phyloP scores from a whole-genome alignment of 35 echinoderm and acorn worm genomes.

The Ophiothrix spiculata region DNA sequence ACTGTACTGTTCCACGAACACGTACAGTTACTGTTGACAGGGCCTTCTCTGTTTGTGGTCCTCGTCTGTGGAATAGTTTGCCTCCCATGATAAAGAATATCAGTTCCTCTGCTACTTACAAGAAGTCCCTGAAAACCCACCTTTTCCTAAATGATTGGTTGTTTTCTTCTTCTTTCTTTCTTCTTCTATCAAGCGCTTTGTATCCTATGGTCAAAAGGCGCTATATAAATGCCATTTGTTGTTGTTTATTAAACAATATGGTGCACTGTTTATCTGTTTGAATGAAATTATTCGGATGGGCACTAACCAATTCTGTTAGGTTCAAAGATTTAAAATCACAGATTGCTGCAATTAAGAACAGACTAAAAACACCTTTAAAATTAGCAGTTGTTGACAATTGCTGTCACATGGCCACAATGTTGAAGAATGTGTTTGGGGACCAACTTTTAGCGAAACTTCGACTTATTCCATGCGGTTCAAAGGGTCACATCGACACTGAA shows the following conservation, averaged over 20 bases:
- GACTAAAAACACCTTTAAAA: background rate
- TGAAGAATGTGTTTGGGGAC: background rate
- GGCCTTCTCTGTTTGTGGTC: too few species aligned
- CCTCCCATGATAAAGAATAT: too few species aligned
- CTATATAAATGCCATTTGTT: too few species aligned
- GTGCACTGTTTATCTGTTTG: background rate
- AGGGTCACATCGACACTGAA: background rate
- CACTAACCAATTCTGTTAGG: background rate
- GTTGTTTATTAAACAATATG: background rate
- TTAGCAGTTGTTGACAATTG: background rate
- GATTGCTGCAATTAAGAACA: background rate
- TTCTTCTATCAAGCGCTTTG: too few species aligned
- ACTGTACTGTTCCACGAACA: too few species aligned
- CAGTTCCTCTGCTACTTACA: too few species aligned
- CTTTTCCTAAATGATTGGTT: too few species aligned
- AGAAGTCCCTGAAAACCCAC: too few species aligned
- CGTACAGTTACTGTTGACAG: too few species aligned
- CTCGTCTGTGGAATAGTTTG: too few species aligned
- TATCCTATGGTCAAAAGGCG: too few species aligned
- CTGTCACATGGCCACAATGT: background rate
- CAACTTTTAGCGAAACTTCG: background rate
- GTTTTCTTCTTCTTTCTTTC: too few species aligned
- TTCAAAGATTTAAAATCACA: background rate
- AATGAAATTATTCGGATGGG: background rate
- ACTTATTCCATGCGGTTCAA: background rate